A percentile compares a stretch with the other conserved stretches of the same genome.
Conservation (phyloP, 2,888 invertebrate genomes). For the Sinhomidia bicolor region DNA sequence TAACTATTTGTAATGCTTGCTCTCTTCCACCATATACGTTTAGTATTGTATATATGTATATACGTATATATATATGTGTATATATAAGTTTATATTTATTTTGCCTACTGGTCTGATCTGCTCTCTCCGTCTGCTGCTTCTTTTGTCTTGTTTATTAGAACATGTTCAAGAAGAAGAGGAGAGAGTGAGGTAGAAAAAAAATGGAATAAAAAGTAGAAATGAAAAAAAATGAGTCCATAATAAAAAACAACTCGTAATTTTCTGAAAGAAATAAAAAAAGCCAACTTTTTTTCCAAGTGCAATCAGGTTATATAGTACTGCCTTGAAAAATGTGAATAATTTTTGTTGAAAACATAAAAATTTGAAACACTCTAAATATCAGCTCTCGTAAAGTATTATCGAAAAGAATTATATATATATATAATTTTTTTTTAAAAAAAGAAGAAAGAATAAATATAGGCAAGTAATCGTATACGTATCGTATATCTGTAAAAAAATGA, state of each 20-base stretch:
- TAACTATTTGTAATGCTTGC: conserved; percentile 1
- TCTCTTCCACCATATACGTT: not conserved
- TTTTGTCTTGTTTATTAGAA: conserved; percentile 30
- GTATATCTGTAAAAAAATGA: not conserved
- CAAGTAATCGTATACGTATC: too few relatives aligned
- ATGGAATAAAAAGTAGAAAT: not conserved
- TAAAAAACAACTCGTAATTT: conserved; percentile 11
- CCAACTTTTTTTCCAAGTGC: not conserved
- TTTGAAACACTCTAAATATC: not conserved
- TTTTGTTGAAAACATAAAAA: conserved; percentile 12
- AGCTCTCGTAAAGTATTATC: too few relatives aligned
- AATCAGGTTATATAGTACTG: conserved; percentile 2
- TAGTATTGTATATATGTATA: not conserved
- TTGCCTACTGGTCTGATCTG: too few relatives aligned
- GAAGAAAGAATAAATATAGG: too few relatives aligned
- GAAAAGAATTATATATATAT: too few relatives aligned
- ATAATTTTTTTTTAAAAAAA: too few relatives aligned
- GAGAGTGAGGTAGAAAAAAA: not conserved
- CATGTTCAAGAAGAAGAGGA: not conserved
- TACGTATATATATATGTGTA: too few relatives aligned
- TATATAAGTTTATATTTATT: too few relatives aligned
- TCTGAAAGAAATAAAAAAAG: not conserved
- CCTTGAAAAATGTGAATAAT: not conserved
- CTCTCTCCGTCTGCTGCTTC: not conserved
- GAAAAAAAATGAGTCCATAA: not conserved